Percentiles rank a stretch among this genome's conserved stretches.
Conservation (phyloP, 2,113 vertebrate genomes). For the Alethe diademata region DNA sequence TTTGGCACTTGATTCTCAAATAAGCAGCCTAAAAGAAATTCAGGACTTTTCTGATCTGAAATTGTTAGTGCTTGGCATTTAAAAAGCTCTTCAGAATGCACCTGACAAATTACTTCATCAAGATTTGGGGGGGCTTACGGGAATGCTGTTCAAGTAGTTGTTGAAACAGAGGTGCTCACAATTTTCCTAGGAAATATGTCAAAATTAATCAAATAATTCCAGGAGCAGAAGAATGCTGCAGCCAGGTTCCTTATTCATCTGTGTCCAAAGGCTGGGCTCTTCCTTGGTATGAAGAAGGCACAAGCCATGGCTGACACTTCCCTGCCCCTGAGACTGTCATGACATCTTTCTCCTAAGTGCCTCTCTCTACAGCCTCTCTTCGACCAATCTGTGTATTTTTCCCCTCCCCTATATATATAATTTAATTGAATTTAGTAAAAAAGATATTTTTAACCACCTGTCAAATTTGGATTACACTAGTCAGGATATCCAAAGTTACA, state of each 20-base stretch:
- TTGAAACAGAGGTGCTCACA: neutral
- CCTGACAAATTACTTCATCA: neutral
- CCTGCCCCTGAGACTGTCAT: neutral
- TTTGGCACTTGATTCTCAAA: neutral
- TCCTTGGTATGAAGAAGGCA: neutral
- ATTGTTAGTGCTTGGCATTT: neutral
- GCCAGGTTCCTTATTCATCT: neutral
- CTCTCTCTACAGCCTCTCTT: neutral
- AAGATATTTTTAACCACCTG: neutral
- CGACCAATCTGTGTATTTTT: neutral
- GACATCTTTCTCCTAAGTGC: neutral
- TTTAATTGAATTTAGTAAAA: neutral
- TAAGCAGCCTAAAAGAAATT: neutral
- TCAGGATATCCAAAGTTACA: neutral
- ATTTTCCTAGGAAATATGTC: neutral
- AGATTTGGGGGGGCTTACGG: neutral
- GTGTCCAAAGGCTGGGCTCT: neutral
- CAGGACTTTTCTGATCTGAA: neutral
- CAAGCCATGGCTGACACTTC: neutral
- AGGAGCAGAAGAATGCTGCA: neutral
- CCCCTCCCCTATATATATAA: rapidly evolving
- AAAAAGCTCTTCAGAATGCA: neutral
- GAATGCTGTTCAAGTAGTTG: neutral
- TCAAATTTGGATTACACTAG: neutral
- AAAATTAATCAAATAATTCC: neutral